Evolutionary conservation across 2,888 invertebrate species (phyloP), one percentile per base, ranked within the genome.

Genomic region (Caenorhabditis zanzibari): DNA sequence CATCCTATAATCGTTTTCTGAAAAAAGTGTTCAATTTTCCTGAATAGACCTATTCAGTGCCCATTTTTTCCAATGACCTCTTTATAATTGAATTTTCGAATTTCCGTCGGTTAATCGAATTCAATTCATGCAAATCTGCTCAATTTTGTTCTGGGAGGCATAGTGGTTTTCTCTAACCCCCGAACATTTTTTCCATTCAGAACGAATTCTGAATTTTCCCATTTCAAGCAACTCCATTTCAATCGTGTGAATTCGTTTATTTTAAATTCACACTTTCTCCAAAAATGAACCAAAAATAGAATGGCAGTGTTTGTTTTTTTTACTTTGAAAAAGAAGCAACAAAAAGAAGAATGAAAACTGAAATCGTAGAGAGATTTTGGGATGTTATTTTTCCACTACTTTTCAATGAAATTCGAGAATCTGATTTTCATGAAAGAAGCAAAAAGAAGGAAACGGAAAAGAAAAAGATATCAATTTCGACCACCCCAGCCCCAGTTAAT

Each of bases 401-500:
- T 19, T 56, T 38, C 38, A 38, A 38, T 58, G 71, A 58, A 71
- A 71, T 44, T 16, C 44, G 58, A 58, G 71, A 71, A 58, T 56
- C 71, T 44, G 71, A 71, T 58, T 56, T 52, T 54, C 38, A 68
- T 68, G 68, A 68, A 68, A 54, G 54, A 63, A 68, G 38, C 26
- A 64, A 61, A 28, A 28, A 32, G 24, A 26, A 41, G 24, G 22
- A 41, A 44, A 26, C 24, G 44, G 44, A 49, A 22, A 68, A 49
- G 35, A 28, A n/a, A 19, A 54, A 38, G 68, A 68, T 68, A 68
- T 68, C 68, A 54, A 68, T 68, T 68, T 68, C 68, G 54, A 54
- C 66, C 52, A 52, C 66, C 54, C 26, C 19, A 19, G 14, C 7
- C n/a, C 35, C 26, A 16, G 22, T 49, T 73, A 49, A 47, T 44